phyloP scores from a whole-genome alignment of 2,113 vertebrate species.

The Mungos mungo region DNA sequence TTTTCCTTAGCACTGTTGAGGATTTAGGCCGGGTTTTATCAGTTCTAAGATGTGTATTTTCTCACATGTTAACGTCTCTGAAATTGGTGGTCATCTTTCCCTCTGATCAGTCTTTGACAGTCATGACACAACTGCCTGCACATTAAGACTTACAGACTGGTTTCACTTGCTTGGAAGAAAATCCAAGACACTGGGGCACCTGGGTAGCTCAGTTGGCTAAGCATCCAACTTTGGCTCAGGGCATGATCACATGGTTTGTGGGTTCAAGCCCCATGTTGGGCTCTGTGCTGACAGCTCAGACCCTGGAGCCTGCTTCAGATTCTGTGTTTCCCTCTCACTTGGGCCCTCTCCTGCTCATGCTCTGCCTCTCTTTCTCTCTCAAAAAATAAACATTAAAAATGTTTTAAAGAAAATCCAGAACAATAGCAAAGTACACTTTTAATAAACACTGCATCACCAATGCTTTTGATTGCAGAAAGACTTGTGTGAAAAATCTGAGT shows the following conservation, averaged over 20 bases:
- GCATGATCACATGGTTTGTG: too few species aligned
- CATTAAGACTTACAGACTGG: neutral
- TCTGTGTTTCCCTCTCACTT: too few species aligned
- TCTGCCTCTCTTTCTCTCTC: too few species aligned
- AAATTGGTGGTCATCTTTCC: neutral
- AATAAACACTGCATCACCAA: neutral
- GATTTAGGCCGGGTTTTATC: neutral
- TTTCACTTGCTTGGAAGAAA: neutral
- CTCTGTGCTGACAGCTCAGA: too few species aligned
- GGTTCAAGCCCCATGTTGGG: too few species aligned
- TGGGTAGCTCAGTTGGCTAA: too few species aligned
- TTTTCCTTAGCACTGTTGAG: neutral
- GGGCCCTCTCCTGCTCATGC: too few species aligned
- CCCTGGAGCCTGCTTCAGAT: too few species aligned
- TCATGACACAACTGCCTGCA: neutral
- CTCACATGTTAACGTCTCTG: neutral
- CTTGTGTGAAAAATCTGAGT: neutral
- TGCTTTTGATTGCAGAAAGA: neutral
- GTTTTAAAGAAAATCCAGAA: neutral
- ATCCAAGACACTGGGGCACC: neutral
- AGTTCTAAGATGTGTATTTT: neutral
- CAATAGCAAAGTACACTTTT: neutral
- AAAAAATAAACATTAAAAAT: too few species aligned
- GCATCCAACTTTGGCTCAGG: too few species aligned
- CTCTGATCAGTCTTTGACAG: neutral